These are phyloP conservation scores for Ceryle rudis DNA, from an alignment of 2,797 vertebrate species.

Conservation along the genomic window DNA sequence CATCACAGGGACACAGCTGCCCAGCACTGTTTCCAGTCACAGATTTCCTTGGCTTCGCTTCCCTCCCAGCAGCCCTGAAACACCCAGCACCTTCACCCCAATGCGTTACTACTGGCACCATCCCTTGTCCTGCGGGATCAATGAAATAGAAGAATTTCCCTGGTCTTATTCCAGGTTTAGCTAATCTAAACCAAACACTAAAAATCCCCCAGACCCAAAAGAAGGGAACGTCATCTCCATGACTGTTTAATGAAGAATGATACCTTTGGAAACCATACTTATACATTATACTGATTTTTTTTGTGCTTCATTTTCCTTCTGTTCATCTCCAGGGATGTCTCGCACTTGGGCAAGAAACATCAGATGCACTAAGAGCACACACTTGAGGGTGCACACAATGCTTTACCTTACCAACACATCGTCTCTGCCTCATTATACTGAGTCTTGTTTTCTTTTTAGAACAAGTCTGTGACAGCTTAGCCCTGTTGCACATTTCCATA, in stretches of 20 bases:
- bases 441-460: background rate
- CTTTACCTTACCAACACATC: background rate
- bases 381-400: fast-evolving
- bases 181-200: background rate
- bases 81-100: background rate
- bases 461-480: background rate
- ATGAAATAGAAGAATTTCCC: background rate
- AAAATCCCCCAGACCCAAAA: background rate
- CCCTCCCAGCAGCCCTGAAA: background rate
- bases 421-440: background rate
- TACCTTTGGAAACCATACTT: background rate
- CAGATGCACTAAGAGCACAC: fast-evolving
- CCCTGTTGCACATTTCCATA: background rate
- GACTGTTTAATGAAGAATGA: background rate
- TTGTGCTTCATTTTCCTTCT: background rate
- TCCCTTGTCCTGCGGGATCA: background rate
- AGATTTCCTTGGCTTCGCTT: background rate
- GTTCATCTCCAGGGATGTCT: background rate
- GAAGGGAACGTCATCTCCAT: background rate
- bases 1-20: background rate
- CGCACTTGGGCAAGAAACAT: background rate
- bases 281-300: background rate
- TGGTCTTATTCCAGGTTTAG: background rate
- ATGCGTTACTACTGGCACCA: background rate
- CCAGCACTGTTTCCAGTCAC: background rate